Conservation (phyloP, 2,888 invertebrate species). For the Alloscopus bannaensis region DNA sequence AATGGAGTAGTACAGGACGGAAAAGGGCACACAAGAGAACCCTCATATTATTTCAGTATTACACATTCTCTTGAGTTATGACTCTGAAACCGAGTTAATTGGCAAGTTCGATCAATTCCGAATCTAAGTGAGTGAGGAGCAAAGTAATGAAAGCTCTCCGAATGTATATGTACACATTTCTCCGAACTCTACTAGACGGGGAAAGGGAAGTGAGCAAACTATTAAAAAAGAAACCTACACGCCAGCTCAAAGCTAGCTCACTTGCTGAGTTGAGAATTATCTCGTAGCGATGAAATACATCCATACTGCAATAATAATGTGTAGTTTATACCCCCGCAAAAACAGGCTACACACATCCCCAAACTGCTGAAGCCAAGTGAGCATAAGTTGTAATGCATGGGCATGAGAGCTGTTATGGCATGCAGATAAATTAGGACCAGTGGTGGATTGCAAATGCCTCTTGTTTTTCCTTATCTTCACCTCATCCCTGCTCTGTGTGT, state of each 20-base stretch:
- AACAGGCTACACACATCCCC: too few relatives aligned
- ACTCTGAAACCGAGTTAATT: constrained; percentile 53
- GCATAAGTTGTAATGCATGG: constrained; percentile 11
- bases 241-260: constrained; percentile 6
- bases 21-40: constrained; percentile 30
- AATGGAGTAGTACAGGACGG: too few relatives aligned
- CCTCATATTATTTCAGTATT: constrained; percentile 48
- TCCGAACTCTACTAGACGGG: too few relatives aligned
- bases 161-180: neutral
- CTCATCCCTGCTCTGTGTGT: constrained; percentile 43
- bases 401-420: constrained; percentile 34
- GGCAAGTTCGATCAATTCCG: constrained; percentile 58
- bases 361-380: too few relatives aligned
- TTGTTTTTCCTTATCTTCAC: constrained; percentile 56
- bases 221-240: constrained; percentile 10
- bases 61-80: constrained; percentile 48
- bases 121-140: constrained; percentile 14
- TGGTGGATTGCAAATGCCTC: constrained; percentile 41
- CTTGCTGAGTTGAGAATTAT: constrained; percentile 34
- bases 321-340: too few relatives aligned
- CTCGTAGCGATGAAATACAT: constrained; percentile 11
- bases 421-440: constrained; percentile 54
- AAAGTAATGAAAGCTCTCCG: constrained; percentile 14
- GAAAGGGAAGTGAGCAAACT: constrained; percentile 23
- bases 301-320: neutral